Percentiles rank a stretch among this genome's conserved stretches.
phyloP scores from a whole-genome alignment of 1,140 invertebrate species.

The Trichonephila inaurata region DNA sequence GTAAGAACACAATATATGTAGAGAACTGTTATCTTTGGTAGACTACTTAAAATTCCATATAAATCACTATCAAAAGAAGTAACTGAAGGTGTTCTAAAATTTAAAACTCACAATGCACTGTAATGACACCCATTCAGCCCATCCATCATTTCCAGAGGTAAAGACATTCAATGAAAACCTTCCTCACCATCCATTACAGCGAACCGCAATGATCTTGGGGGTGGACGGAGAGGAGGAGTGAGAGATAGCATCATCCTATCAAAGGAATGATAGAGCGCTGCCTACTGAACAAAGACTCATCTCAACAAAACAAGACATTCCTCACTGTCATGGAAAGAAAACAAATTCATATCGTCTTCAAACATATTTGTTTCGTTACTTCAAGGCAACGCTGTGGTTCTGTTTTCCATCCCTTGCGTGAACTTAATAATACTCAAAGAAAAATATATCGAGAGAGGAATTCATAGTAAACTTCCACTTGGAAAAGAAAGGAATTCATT shows the following conservation, averaged over 20 bases:
- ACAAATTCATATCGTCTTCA: conserved; percentile 56
- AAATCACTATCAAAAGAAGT: too few species aligned
- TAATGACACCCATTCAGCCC: conserved; percentile 11
- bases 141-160: background rate
- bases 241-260: conserved; percentile 29
- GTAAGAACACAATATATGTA: too few species aligned
- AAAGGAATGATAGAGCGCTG: conserved; percentile 37
- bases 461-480: conserved; percentile 48
- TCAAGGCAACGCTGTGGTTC: background rate
- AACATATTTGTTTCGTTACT: conserved; percentile 58
- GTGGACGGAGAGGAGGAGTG: background rate
- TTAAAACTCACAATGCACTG: background rate
- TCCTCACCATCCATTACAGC: background rate
- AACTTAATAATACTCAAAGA: conserved; percentile 68
- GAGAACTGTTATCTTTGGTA: background rate
- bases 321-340: conserved; percentile 65
- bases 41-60: background rate
- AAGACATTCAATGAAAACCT: conserved; percentile 41
- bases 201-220: conserved; percentile 6
- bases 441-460: conserved; percentile 16
- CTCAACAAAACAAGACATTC: conserved; percentile 56
- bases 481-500: background rate
- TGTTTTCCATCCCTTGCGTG: conserved; percentile 54
- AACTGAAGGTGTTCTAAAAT: background rate
- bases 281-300: conserved; percentile 36